These are phyloP conservation scores for Branchinecta sandiegonensis DNA, from an alignment of 2,888 invertebrate genomes.

Conservation along the genomic window DNA sequence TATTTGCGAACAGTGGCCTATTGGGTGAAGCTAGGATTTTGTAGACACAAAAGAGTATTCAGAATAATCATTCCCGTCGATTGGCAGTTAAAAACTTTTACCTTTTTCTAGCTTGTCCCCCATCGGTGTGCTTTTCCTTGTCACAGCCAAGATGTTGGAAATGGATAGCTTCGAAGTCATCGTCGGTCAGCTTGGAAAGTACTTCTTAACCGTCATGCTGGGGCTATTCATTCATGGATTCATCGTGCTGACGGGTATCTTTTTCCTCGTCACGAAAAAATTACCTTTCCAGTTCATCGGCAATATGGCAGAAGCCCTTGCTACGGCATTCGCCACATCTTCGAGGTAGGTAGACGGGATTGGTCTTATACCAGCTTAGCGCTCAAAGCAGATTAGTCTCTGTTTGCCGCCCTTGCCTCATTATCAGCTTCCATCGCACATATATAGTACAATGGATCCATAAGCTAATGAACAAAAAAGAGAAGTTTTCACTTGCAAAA, in stretches of 20 bases:
- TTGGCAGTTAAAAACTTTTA: too few species aligned
- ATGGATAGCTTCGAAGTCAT: constrained; percentile 71
- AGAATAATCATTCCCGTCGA: too few species aligned
- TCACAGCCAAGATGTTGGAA: constrained; percentile 78
- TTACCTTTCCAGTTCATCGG: constrained; percentile 67
- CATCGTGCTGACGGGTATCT: constrained; percentile 71
- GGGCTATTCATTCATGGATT: constrained; percentile 85
- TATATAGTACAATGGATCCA: too few species aligned
- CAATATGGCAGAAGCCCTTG: constrained; percentile 46
- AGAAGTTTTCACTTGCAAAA: too few species aligned
- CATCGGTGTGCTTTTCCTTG: constrained; percentile 70
- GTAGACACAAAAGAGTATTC: too few species aligned
- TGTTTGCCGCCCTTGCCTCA: too few species aligned
- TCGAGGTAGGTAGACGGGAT: constrained; percentile 23
- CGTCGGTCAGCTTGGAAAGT: constrained; percentile 74
- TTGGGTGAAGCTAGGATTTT: too few species aligned
- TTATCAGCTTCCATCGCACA: too few species aligned
- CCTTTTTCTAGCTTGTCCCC: constrained; percentile 60
- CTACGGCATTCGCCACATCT: constrained; percentile 26
- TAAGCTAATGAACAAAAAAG: too few species aligned
- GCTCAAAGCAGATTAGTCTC: too few species aligned
- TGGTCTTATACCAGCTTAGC: too few species aligned
- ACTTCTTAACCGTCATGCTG: constrained; percentile 80
- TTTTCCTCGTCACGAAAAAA: constrained; percentile 61
- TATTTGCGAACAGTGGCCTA: too few species aligned